A percentile compares a stretch with the other conserved stretches of the same genome.
Evolutionary conservation across 2,113 vertebrate species (phyloP).

Genomic region (Myotis brandtii): DNA sequence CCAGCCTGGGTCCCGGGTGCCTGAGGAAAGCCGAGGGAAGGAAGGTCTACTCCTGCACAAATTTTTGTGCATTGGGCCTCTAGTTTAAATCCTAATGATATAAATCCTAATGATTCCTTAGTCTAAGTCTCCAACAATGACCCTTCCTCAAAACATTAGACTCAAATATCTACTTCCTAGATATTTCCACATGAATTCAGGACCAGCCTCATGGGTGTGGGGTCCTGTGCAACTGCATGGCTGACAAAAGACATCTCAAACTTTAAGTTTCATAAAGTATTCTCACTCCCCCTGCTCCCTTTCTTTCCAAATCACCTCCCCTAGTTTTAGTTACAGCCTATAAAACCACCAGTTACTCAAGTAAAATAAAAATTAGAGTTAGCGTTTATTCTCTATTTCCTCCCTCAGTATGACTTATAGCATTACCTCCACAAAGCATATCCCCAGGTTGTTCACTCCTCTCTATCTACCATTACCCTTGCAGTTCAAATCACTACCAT

Average conservation of each 20-base stretch:
- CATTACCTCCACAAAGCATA: background rate
- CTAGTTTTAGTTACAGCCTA: background rate
- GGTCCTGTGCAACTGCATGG: background rate
- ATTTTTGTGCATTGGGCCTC: too few species aligned
- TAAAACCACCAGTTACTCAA: background rate
- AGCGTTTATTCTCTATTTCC: background rate
- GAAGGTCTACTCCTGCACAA: too few species aligned
- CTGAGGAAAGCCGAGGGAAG: too few species aligned
- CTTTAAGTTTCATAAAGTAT: conserved; percentile 2
- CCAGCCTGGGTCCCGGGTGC: too few species aligned
- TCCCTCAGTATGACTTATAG: background rate
- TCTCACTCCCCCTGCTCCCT: background rate
- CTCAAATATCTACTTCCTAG: background rate
- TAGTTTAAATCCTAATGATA: background rate
- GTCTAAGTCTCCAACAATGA: background rate
- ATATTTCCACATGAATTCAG: background rate
- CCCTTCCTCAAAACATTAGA: background rate
- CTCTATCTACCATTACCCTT: background rate
- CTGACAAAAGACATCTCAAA: background rate
- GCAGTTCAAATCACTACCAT: background rate
- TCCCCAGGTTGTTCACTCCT: background rate
- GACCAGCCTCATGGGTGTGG: background rate
- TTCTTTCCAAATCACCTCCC: background rate
- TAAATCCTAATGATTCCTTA: background rate
- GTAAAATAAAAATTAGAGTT: background rate